Percentiles rank a stretch among this genome's conserved stretches.
phyloP scores from a whole-genome alignment of 2,797 vertebrate genomes.

The Silurus lanzhouensis region DNA sequence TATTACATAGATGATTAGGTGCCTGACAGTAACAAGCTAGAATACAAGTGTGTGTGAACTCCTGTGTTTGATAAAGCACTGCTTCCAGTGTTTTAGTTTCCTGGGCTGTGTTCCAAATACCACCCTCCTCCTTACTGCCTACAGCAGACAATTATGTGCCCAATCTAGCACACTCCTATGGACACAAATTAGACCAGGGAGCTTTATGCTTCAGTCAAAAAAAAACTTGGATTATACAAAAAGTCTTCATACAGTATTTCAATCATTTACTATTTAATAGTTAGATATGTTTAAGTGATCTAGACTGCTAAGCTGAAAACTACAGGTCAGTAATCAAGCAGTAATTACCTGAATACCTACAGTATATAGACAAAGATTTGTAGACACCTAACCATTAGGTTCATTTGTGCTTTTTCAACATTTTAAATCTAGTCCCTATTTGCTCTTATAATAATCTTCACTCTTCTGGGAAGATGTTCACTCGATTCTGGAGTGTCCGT shows the following conservation, averaged over 20 bases:
- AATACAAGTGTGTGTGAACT: background rate
- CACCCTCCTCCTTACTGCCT: constrained; percentile 24
- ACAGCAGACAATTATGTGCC: constrained; percentile 25
- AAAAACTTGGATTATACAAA: background rate
- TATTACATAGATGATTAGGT: constrained; percentile 15
- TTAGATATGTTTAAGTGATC: background rate
- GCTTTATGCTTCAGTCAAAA: background rate
- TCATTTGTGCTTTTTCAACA: too few relatives aligned
- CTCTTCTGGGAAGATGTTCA: too few relatives aligned
- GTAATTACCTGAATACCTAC: background rate
- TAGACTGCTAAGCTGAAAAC: background rate
- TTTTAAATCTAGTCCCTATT: too few relatives aligned
- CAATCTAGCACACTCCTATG: constrained; percentile 30
- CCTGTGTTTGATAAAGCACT: constrained; percentile 13
- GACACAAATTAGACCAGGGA: constrained; percentile 53
- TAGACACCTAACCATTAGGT: too few relatives aligned
- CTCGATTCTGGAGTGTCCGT: too few relatives aligned
- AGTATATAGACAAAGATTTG: too few relatives aligned
- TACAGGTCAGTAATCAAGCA: background rate
- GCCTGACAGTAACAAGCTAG: constrained; percentile 26
- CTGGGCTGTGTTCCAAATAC: constrained; percentile 32
- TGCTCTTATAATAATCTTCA: too few relatives aligned
- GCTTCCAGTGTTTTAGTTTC: constrained; percentile 23
- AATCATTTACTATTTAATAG: background rate
- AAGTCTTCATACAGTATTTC: too few relatives aligned